Base-by-base conservation (phyloP, 2,797 vertebrate genomes). In the Tamandua tetradactyla region DNA sequence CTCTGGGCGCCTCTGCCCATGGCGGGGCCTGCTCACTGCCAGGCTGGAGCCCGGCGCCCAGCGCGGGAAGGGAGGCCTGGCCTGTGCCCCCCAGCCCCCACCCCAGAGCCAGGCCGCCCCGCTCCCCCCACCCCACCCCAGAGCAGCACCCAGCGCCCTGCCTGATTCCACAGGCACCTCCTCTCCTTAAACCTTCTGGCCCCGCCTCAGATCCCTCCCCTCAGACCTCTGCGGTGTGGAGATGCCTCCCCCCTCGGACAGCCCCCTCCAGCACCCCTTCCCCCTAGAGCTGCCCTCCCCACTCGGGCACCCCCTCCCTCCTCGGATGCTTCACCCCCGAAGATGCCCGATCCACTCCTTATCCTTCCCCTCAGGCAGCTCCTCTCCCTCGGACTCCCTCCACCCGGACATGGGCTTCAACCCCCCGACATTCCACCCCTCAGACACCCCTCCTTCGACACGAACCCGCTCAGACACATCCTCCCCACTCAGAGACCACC, bases 331-430 rank as follows among this genome's bases (percentile, higher is more conserved):
- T 22, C 79, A 23, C n/a, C 40, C 20, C 42, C 75, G 15, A 32
- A 20, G 44, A 32, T 32, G n/a, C 44, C 47, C 25, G 5, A 52
- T 32, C 17, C 15, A 23, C 32, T 25, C 42, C 52, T 78, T n/a
- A 76, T 40, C 74, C n/a, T 74, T 49, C 25, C 37, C 23, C 44
- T 2, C 66, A 35, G 32, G 10, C 44, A 72, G 10, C 27, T 14
- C 81, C 44, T 37, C 35, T 14, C 32, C 13, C 6, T 44, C 25
- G 78, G 47, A 57, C 20, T 97, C 98, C 98, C 98, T 98, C 97
- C 98, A 98, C 98, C 71, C 37, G 25, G n/a, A n/a, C n/a, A n/a
- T n/a, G n/a, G 71, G 11, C 40, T 17, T 71, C 35, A 47, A 15
- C 30, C 44, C 10, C 14, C 59, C 68, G 30, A 59, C 32, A 42